A percentile compares a stretch with the other conserved stretches of the same genome.
These are phyloP conservation scores for Aegithalos caudatus DNA, from an alignment of 2,113 vertebrate genomes.

Conservation along the genomic window DNA sequence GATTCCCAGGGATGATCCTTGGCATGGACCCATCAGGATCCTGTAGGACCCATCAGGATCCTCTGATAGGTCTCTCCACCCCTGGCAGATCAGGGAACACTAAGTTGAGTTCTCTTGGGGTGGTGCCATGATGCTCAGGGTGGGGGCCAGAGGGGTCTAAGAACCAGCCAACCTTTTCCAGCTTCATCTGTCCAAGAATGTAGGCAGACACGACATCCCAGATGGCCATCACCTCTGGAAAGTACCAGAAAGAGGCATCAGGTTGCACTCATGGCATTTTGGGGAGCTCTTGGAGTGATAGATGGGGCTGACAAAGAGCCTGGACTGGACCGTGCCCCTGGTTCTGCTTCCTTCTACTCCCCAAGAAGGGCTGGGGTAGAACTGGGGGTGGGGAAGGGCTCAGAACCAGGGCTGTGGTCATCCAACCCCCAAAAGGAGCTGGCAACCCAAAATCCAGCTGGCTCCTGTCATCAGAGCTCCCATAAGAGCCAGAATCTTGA, in stretches of 20 bases:
- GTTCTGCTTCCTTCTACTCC: not conserved
- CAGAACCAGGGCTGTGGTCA: not conserved
- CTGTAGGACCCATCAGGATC: not conserved
- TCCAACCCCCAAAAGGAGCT: not conserved
- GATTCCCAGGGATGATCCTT: not conserved
- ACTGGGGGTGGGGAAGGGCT: not conserved
- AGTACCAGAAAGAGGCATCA: not conserved
- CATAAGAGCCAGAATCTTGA: not conserved
- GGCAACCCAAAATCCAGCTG: not conserved
- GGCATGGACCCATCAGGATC: not conserved
- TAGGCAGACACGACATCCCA: not conserved
- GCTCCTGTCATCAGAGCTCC: not conserved
- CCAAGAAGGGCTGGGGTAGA: not conserved
- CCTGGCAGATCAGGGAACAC: not conserved
- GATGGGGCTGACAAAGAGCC: not conserved
- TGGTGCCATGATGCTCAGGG: not conserved
- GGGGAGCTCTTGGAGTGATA: not conserved
- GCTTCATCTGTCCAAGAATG: not conserved
- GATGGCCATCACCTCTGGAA: not conserved
- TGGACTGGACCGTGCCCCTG: not conserved
- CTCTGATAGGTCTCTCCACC: not conserved
- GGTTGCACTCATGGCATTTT: not conserved
- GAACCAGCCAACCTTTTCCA: not conserved
- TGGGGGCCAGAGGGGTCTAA: not conserved
- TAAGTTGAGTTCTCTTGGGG: fast-evolving